phyloP scores from a whole-genome alignment of 1,140 invertebrate genomes.

The Neoseiulus cucumeris region DNA sequence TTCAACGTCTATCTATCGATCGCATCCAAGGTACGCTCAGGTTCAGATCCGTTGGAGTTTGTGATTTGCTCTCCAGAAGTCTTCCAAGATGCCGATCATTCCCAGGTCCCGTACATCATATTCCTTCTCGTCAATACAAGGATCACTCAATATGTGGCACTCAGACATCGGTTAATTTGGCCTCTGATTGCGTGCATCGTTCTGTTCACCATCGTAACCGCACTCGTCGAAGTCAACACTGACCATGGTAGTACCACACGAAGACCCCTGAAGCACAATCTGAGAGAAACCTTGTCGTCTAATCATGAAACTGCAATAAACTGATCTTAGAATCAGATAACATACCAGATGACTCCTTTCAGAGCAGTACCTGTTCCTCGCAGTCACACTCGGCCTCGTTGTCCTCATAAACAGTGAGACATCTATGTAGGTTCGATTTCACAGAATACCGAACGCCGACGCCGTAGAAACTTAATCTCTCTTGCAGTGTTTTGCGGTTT shows the following conservation, averaged over 20 bases:
- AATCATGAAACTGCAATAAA: too few species aligned
- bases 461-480: too few species aligned
- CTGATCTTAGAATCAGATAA: too few species aligned
- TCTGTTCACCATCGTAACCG: constrained; percentile 56
- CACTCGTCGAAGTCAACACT: constrained; percentile 57
- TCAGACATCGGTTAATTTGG: constrained; percentile 33
- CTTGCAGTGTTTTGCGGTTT: constrained; percentile 33
- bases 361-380: constrained; percentile 63
- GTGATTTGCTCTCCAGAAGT: too few species aligned
- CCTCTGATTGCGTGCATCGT: constrained; percentile 46
- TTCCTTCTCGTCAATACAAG: constrained; percentile 62
- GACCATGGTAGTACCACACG: constrained; percentile 41
- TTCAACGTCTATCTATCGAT: constrained; percentile 70
- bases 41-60: too few species aligned
- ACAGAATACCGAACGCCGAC: too few species aligned
- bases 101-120: constrained; percentile 47
- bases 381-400: constrained; percentile 53
- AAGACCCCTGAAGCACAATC: too few species aligned
- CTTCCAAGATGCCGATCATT: too few species aligned
- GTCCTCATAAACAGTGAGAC: constrained; percentile 57
- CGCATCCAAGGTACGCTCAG: constrained; percentile 40
- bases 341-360: too few species aligned
- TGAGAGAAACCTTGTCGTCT: too few species aligned
- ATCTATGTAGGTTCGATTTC: too few species aligned
- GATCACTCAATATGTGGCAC: constrained; percentile 38